Evolutionary conservation across 2,797 vertebrate species (phyloP).

Genomic region (Cichlasoma orientale): DNA sequence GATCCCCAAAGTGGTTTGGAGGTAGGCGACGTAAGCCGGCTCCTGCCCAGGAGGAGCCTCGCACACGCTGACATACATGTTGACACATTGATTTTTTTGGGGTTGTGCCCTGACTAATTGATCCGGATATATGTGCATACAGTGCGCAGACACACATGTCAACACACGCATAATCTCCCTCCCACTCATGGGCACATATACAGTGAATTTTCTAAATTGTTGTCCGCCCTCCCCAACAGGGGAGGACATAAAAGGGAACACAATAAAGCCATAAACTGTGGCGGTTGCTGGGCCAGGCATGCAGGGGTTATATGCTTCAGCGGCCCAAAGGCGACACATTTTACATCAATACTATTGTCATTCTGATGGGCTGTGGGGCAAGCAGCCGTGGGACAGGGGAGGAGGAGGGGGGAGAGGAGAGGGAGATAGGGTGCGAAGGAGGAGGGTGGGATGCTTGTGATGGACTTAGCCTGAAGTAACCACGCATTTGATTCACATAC

Average conservation of each 20-base stretch:
- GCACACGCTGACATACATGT: constrained; percentile 2
- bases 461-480: constrained; percentile 68
- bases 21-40: constrained; percentile 41
- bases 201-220: constrained; percentile 79
- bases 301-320: constrained; percentile 71
- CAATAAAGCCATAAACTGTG: constrained; percentile 84
- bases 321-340: constrained; percentile 82
- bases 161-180: constrained; percentile 32
- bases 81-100: constrained; percentile 43
- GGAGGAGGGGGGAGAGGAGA: not conserved
- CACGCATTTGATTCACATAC: constrained; percentile 55
- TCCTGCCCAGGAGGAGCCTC: constrained; percentile 11
- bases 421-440: constrained; percentile 33
- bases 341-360: constrained; percentile 84
- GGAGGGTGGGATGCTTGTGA: constrained; percentile 65
- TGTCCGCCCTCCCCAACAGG: constrained; percentile 70
- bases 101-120: constrained; percentile 72
- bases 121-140: constrained; percentile 60
- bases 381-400: constrained; percentile 60
- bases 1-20: constrained; percentile 32
- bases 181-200: constrained; percentile 47
- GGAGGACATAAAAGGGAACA: constrained; percentile 74
- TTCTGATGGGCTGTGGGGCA: constrained; percentile 77
- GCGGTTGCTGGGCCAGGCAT: constrained; percentile 76
- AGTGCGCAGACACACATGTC: constrained; percentile 7